Percentiles rank a stretch among this genome's conserved stretches.
Conservation (phyloP, 35 echinoderm and acorn worm species). For the Ophioderma brevispina region DNA sequence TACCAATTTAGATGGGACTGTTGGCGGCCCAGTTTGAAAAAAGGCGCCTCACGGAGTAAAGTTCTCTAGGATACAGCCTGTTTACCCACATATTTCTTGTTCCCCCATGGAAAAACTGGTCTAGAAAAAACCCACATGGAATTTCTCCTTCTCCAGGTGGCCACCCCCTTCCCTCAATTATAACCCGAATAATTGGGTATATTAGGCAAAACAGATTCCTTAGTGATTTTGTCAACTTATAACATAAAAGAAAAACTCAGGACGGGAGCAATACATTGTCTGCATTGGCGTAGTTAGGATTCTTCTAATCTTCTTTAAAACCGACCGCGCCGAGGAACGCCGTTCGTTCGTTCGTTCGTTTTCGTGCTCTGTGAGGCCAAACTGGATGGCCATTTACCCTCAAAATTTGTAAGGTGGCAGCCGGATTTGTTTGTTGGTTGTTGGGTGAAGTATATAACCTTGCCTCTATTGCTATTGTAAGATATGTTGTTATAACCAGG, state of each 20-base stretch:
- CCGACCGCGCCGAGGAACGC: conserved; percentile 71
- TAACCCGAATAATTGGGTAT: too few species aligned
- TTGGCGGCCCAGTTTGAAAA: too few species aligned
- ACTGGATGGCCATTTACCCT: conserved; percentile 28
- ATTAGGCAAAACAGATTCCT: conserved; percentile 70
- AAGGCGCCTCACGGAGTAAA: too few species aligned
- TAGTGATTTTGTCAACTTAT: conserved; percentile 52
- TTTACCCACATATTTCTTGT: too few species aligned
- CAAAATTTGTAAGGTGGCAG: conserved; percentile 45
- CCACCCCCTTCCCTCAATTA: too few species aligned
- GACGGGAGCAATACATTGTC: conserved; percentile 64
- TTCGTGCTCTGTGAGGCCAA: conserved; percentile 48
- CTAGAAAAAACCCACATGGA: too few species aligned
- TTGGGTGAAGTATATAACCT: conserved; percentile 51
- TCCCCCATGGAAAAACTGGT: too few species aligned
- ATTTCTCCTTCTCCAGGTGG: too few species aligned
- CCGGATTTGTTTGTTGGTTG: conserved; percentile 59
- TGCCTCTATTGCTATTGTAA: conserved; percentile 63
- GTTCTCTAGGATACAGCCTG: too few species aligned
- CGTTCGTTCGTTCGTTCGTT: too few species aligned
- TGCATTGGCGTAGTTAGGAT: conserved; percentile 67
- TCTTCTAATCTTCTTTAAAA: conserved; percentile 30
- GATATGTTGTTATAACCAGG: conserved; percentile 71
- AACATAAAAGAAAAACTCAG: conserved; percentile 58
- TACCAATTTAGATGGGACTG: too few species aligned